Evolutionary conservation across 2,888 invertebrate genomes (phyloP).

Genomic region (Leucophora obtusa): DNA sequence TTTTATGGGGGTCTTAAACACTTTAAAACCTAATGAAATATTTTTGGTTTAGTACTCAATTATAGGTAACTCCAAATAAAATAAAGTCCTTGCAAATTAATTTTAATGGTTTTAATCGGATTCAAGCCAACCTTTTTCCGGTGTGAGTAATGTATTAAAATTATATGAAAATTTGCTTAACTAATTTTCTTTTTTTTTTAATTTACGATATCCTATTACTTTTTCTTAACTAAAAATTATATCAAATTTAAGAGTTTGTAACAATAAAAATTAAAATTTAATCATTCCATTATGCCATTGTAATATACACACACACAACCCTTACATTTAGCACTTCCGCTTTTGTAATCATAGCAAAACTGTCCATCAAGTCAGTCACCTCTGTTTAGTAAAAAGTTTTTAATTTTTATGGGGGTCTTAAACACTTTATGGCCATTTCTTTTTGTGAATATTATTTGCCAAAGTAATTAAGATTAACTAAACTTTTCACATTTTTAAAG

Average conservation of each 20-base stretch:
- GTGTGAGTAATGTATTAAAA: no score
- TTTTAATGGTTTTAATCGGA: no score
- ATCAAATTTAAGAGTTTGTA: slow-evolving; percentile 27
- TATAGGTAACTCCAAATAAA: no score
- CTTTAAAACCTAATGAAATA: no score
- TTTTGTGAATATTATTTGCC: neutral
- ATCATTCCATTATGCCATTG: slow-evolving; percentile 11
- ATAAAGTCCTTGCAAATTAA: no score
- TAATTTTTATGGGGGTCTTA: slow-evolving; percentile 20
- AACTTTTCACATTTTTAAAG: slow-evolving; percentile 57
- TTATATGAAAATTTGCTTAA: no score
- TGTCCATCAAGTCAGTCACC: slow-evolving; percentile 35
- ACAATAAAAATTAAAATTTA: slow-evolving; percentile 49
- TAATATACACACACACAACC: neutral
- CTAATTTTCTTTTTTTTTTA: no score
- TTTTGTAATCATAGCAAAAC: slow-evolving; percentile 25
- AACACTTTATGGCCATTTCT: slow-evolving; percentile 39
- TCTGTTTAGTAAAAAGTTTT: slow-evolving; percentile 27
- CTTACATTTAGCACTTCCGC: neutral
- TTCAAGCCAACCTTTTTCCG: no score
- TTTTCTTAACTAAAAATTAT: neutral
- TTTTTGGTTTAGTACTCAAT: no score
- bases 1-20: slow-evolving; percentile 34
- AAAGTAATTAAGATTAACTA: slow-evolving; percentile 59
- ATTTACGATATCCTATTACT: no score